Evolutionary conservation across 2,888 invertebrate genomes (phyloP).

Genomic region (Archips xylosteana): DNA sequence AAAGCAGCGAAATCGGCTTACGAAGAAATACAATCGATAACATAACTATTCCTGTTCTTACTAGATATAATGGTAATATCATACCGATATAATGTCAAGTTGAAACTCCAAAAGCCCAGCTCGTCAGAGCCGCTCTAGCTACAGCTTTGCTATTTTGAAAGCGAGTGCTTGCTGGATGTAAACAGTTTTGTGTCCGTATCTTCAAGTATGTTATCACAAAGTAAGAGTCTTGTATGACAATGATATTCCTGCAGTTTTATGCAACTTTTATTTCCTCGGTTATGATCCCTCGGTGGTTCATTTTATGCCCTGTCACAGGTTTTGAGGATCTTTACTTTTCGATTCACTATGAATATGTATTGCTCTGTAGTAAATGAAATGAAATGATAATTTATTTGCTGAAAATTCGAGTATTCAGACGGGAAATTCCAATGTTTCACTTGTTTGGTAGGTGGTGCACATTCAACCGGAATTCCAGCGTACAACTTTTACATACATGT

Average conservation of each 20-base stretch:
- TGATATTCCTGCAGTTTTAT: conserved; percentile 2
- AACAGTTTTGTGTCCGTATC: conserved; percentile 27
- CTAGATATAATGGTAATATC: background rate
- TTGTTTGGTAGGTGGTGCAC: too few species aligned
- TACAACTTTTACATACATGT: too few species aligned
- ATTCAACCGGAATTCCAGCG: too few species aligned
- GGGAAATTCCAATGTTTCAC: too few species aligned
- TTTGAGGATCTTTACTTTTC: background rate
- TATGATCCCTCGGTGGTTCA: background rate
- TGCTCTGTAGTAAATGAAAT: too few species aligned
- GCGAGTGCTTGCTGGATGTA: conserved; percentile 28
- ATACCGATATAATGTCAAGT: conserved; percentile 26
- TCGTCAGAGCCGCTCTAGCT: conserved; percentile 26
- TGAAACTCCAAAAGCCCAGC: conserved; percentile 12
- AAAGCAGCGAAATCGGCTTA: too few species aligned
- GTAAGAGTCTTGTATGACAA: conserved; percentile 3
- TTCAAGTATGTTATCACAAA: conserved; percentile 30
- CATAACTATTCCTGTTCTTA: too few species aligned
- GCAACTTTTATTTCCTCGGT: background rate
- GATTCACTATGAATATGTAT: background rate
- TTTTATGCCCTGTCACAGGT: background rate
- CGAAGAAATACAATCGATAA: too few species aligned
- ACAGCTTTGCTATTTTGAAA: conserved; percentile 36
- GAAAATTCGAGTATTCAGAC: too few species aligned
- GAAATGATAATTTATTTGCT: too few species aligned